phyloP scores from a whole-genome alignment of 2,797 vertebrate species.

The Danio aesculapii region DNA sequence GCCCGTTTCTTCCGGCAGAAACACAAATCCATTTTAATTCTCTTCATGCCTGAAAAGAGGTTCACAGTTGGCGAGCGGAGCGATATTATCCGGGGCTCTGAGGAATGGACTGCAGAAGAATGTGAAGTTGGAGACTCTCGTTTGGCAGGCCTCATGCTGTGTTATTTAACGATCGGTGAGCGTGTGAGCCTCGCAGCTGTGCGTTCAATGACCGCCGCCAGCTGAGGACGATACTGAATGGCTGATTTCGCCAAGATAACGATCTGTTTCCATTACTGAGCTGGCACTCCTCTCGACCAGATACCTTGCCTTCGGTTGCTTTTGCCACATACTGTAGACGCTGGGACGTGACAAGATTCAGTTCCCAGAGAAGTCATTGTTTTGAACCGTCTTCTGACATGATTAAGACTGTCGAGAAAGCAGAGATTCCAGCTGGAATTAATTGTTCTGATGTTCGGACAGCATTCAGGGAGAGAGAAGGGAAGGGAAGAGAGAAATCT shows the following conservation, averaged over 20 bases:
- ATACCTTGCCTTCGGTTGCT: slow-evolving; percentile 16
- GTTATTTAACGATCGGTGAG: slow-evolving; percentile 77
- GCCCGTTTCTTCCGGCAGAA: slow-evolving; percentile 57
- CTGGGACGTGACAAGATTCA: slow-evolving; percentile 21
- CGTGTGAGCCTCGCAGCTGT: slow-evolving; percentile 73
- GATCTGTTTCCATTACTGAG: slow-evolving; percentile 59
- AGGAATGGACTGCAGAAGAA: slow-evolving; percentile 53
- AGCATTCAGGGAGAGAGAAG: slow-evolving; percentile 19
- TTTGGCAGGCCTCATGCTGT: slow-evolving; percentile 69
- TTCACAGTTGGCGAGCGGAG: slow-evolving; percentile 44
- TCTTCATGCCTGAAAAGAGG: slow-evolving; percentile 62
- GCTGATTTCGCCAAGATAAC: slow-evolving; percentile 58
- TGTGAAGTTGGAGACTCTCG: slow-evolving; percentile 69
- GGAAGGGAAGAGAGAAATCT: slow-evolving; percentile 45
- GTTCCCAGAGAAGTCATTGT: slow-evolving; percentile 29
- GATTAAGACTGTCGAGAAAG: slow-evolving; percentile 15
- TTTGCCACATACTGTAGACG: slow-evolving; percentile 14
- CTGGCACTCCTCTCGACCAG: slow-evolving; percentile 12
- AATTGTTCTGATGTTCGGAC: slow-evolving; percentile 52
- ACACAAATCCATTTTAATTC: slow-evolving; percentile 62
- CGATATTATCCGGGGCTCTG: slow-evolving; percentile 48
- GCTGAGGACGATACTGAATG: slow-evolving; percentile 67
- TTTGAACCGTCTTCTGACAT: slow-evolving; percentile 19
- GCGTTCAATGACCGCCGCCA: slow-evolving; percentile 68
- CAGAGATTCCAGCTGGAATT: slow-evolving; percentile 25